Base-by-base conservation (phyloP, 2,888 invertebrate genomes). In the Idaea dimidiata region DNA sequence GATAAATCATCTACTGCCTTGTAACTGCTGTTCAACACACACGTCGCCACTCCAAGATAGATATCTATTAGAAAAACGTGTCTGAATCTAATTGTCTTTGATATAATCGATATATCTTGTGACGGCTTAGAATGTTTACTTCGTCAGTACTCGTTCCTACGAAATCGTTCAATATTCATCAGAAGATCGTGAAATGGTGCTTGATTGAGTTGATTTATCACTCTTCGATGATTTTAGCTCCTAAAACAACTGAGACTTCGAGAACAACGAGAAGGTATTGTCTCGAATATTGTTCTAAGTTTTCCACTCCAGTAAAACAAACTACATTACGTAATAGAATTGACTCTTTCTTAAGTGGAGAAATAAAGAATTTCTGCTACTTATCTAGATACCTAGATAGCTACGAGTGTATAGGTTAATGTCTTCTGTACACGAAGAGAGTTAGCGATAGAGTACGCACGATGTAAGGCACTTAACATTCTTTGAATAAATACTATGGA, bases 71-170 rank as follows among this genome's bases (percentile, higher is more conserved):
- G 74, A 77, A 79, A 77, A 79, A 78, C 78, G 79, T 75, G 70
- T 72, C 88, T 89, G 89, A 80, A 84, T 78, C 82, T 88, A 88
- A 89, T 88, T 85, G 89, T 81, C 76, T 81, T 76, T 80, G 80
- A 80, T 81, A 83, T 86, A 85, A 88, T 82, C 81, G 79, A 82
- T 81, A 82, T 82, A 80, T 18, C 56, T 56, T 7, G 43, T 16
- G 17, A 54, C 16, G 17, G 18, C 56, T 56, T 56, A 17, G 18
- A 14, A 14, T 56, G 56, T 56, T 56, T 17, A 17, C 17, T 56
- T 56, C 17, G 24, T 24, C 24, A 24, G 24, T 24, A 16, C 56
- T n/a, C n/a, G n/a, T n/a, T n/a, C n/a, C 16, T 16, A 16, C 56
- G 66, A 69, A 73, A 68, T 71, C 78, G 79, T 80, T 86, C 79